These are phyloP conservation scores for Bathynomus jamesi DNA, from an alignment of 1,140 invertebrate genomes.

Conservation along the genomic window DNA sequence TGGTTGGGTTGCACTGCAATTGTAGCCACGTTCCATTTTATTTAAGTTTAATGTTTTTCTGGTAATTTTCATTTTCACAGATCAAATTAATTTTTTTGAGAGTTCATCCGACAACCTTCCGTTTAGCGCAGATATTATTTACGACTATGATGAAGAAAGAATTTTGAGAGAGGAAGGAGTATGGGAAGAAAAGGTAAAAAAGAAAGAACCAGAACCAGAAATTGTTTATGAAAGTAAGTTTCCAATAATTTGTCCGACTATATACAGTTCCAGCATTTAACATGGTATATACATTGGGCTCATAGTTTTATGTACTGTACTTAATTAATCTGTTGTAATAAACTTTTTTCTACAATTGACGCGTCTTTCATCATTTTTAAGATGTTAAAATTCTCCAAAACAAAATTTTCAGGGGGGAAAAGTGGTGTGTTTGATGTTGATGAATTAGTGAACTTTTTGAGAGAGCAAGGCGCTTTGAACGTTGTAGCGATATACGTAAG, in stretches of 20 bases:
- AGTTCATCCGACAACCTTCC: neutral
- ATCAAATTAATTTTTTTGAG: neutral
- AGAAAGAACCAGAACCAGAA: neutral
- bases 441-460: neutral
- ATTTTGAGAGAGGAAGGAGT: neutral
- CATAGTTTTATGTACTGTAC: too few relatives aligned
- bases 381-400: too few relatives aligned
- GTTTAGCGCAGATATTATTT: neutral
- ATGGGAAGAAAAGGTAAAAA: neutral
- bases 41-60: too few relatives aligned
- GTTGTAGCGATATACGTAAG: neutral
- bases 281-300: too few relatives aligned
- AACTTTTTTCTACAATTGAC: too few relatives aligned
- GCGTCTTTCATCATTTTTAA: too few relatives aligned
- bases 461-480: neutral
- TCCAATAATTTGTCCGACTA: too few relatives aligned
- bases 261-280: too few relatives aligned
- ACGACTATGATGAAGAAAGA: neutral
- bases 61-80: too few relatives aligned
- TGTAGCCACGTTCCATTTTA: too few relatives aligned
- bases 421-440: neutral
- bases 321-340: too few relatives aligned
- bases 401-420: neutral
- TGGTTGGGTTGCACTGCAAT: too few relatives aligned
- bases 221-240: neutral